Evolutionary conservation across 1,140 invertebrate genomes (phyloP).

Genomic region (Nephotettix cincticeps): DNA sequence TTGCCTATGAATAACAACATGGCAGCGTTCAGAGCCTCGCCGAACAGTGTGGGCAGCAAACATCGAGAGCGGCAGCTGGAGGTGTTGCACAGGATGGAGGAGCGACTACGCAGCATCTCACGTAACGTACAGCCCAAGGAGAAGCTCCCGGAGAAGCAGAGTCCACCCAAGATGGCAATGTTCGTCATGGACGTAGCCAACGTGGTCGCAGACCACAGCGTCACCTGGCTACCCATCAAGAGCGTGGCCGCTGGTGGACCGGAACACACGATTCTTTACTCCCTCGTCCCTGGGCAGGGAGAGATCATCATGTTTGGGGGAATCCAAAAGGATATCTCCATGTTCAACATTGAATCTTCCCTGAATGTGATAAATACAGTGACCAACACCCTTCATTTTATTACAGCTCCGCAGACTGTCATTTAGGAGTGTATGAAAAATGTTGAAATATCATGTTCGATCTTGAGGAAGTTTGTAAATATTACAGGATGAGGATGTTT

Average conservation of each 20-base stretch:
- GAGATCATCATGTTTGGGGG: slow-evolving; percentile 95
- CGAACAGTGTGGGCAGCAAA: slow-evolving; percentile 36
- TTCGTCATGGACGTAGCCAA: slow-evolving; percentile 85
- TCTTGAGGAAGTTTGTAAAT: background rate
- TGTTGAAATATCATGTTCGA: background rate
- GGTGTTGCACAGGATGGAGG: slow-evolving; percentile 59
- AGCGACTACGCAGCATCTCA: slow-evolving; percentile 48
- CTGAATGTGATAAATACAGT: slow-evolving; percentile 49
- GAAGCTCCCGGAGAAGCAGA: slow-evolving; percentile 42
- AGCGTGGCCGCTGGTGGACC: slow-evolving; percentile 66
- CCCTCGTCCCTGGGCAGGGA: slow-evolving; percentile 82
- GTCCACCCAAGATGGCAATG: slow-evolving; percentile 59
- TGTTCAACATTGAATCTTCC: slow-evolving; percentile 46
- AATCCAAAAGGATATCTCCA: slow-evolving; percentile 70
- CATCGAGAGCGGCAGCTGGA: slow-evolving; percentile 62
- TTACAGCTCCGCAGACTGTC: slow-evolving; percentile 58
- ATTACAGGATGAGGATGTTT: background rate
- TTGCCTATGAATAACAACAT: slow-evolving; percentile 5
- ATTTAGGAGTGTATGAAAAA: slow-evolving; percentile 10
- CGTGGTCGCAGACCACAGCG: slow-evolving; percentile 57
- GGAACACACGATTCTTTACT: slow-evolving; percentile 87
- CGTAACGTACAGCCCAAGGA: background rate
- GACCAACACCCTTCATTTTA: slow-evolving; percentile 78
- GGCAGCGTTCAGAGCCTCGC: slow-evolving; percentile 22
- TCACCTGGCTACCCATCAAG: slow-evolving; percentile 75